A percentile compares a stretch with the other conserved stretches of the same genome.
phyloP scores from a whole-genome alignment of 2,888 invertebrate species.

The Bugula neritina region DNA sequence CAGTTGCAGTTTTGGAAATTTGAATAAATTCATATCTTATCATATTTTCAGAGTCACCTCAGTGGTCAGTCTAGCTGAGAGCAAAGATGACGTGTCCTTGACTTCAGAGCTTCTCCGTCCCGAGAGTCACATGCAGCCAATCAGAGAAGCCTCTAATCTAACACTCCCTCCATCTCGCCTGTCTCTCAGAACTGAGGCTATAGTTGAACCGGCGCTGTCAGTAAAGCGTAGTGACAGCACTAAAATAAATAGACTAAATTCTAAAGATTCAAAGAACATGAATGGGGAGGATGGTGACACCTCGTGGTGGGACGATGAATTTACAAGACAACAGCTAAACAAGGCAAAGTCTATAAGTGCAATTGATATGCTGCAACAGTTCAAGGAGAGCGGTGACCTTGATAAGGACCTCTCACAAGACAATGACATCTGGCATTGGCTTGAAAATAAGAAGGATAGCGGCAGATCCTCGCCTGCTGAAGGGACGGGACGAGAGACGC shows the following conservation, averaged over 20 bases:
- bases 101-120: constrained; percentile 3
- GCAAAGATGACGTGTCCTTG: constrained; percentile 7
- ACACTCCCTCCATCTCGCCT: not conserved
- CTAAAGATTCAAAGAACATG: not conserved
- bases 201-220: not conserved
- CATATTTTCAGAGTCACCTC: constrained; percentile 12
- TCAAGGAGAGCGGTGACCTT: not conserved
- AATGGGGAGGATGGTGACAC: not conserved
- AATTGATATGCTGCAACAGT: constrained; percentile 8
- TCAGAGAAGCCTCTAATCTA: not conserved
- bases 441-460: constrained; percentile 2
- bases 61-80: not conserved
- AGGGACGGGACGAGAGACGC: not conserved
- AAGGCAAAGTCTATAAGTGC: constrained; percentile 20
- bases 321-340: not conserved
- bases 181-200: not conserved
- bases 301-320: not conserved
- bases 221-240: not conserved
- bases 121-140: not conserved
- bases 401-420: not conserved
- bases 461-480: constrained; percentile 13
- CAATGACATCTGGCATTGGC: not conserved
- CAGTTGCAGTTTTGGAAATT: no score
- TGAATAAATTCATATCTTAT: no score
- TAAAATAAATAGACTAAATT: not conserved